Percentiles rank a stretch among this genome's conserved stretches.
Evolutionary conservation across 2,888 invertebrate genomes (phyloP).

Genomic region (Biston betularia): DNA sequence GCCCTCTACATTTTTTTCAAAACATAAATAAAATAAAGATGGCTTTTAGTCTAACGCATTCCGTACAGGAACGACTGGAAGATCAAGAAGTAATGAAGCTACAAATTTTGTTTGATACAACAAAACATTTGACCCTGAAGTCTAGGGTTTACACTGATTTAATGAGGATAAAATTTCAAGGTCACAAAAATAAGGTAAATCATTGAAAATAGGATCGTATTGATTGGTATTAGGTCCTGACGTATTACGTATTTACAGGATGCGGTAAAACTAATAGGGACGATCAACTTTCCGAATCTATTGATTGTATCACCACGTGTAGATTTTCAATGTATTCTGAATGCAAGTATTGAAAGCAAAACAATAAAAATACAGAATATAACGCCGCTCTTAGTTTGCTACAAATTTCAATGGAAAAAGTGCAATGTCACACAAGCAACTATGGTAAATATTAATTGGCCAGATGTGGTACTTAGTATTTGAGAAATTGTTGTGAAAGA

Average conservation of each 20-base stretch:
- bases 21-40: slow-evolving; percentile 78
- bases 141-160: slow-evolving; percentile 73
- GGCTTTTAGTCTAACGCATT: slow-evolving; percentile 72
- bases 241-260: slow-evolving; percentile 79
- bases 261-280: slow-evolving; percentile 86
- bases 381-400: slow-evolving; percentile 75
- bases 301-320: slow-evolving; percentile 82
- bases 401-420: slow-evolving; percentile 74
- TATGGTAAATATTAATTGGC: background rate
- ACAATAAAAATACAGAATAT: slow-evolving; percentile 75
- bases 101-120: slow-evolving; percentile 78
- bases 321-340: slow-evolving; percentile 87
- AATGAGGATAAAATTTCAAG: slow-evolving; percentile 75
- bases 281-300: slow-evolving; percentile 90
- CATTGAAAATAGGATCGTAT: background rate
- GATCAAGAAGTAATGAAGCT: slow-evolving; percentile 79
- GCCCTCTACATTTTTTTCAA: slow-evolving; percentile 73
- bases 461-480: background rate
- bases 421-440: slow-evolving; percentile 51
- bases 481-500: background rate
- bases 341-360: slow-evolving; percentile 72
- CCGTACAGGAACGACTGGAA: slow-evolving; percentile 71
- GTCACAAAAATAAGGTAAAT: slow-evolving; percentile 76
- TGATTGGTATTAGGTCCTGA: background rate
- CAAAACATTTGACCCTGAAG: slow-evolving; percentile 72